Evolutionary conservation across 2,113 vertebrate species (phyloP), one percentile per base, ranked within the genome.

Genomic region (Tinamus guttatus): DNA sequence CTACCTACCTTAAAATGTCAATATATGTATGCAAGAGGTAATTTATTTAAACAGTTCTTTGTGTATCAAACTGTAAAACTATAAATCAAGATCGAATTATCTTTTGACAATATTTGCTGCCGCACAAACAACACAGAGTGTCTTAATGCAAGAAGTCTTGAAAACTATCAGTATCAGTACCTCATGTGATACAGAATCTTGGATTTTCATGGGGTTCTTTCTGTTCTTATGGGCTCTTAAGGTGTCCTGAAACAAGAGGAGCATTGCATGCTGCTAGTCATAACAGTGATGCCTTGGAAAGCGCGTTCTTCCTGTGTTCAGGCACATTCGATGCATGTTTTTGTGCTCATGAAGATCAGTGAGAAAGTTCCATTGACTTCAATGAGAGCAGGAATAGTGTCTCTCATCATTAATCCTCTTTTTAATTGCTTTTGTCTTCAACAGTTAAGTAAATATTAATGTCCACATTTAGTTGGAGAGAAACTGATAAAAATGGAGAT

Each of bases 1-100:
- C 22, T 68, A 58, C 43, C 73, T 79, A 7, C 36, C 19, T 83
- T 74, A 81, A 81, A 79, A 58, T 64, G 51, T 85, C 85, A 83
- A 5, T 94, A 36, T 27, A 17, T 75, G 34, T 77, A 5, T 65
- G 49, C 79, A 78, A 82, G 65, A 79, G 32, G 18, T 43, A 81
- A 36, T 92, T 89, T 88, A 76, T 71, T 94, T 64, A 54, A 96
- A 84, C 75, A 45, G 74, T 86, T 89, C 52, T 41, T 13, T 60
- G 62, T 87, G 30, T 4, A 6, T 89, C 59, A 63, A 32, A 24
- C 83, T 76, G 2, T 47, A 65, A 90, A 73, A 76, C 56, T 93
- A 87, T 83, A 88, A 78, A 88, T 90, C 51, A 86, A 71, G 69
- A 58, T 73, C 52, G 65, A 85, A 56, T 41, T 93, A 34, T 62